A percentile compares a stretch with the other conserved stretches of the same genome.
These are phyloP conservation scores for Eonycteris spelaea DNA, from an alignment of 2,113 vertebrate species.

Conservation along the genomic window DNA sequence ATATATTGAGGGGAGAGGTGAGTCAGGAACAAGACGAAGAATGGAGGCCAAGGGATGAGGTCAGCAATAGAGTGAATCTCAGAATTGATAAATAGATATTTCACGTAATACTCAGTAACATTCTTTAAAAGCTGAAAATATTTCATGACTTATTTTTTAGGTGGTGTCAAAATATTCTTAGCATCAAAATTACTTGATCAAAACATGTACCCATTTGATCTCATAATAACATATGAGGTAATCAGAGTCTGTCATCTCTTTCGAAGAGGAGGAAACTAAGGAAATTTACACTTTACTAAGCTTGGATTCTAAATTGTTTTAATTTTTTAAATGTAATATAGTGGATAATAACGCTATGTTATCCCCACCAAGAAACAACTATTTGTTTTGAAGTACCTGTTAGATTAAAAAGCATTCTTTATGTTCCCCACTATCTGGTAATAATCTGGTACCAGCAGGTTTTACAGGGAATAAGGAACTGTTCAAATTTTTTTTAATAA, in stretches of 20 bases:
- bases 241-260: background rate
- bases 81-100: background rate
- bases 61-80: background rate
- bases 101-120: background rate
- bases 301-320: background rate
- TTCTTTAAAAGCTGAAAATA: slow-evolving; percentile 4
- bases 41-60: background rate
- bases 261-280: background rate
- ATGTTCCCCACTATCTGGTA: background rate
- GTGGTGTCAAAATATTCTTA: background rate
- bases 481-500: too few relatives aligned
- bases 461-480: too few relatives aligned
- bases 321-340: background rate
- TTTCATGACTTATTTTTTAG: background rate
- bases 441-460: too few relatives aligned
- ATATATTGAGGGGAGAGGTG: background rate
- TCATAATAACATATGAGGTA: background rate
- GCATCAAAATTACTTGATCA: slow-evolving; percentile 6
- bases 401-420: background rate
- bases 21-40: background rate
- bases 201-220: background rate
- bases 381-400: background rate
- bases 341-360: background rate
- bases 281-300: background rate
- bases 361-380: slow-evolving; percentile 14